Evolutionary conservation across 2,888 invertebrate species (phyloP), one percentile per base, ranked within the genome.

Genomic region (Pterostichus madidus): DNA sequence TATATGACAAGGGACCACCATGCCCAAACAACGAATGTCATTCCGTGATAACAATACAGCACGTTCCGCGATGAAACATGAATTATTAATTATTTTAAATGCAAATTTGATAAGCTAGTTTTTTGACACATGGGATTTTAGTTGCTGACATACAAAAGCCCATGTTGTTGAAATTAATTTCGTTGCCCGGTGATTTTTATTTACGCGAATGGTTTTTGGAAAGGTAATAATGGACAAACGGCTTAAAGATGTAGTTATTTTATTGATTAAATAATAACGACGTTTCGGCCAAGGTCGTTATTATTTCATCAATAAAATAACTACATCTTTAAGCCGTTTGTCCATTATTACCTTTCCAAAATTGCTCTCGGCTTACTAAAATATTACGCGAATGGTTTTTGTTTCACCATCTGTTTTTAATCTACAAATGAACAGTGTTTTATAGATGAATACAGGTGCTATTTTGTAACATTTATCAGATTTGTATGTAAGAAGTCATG

Each of bases 51-150:
- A 75, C 75, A 75, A 75, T 75, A 52, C 52, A 31, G 31, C 75
- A 52, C 75, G 75, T 32, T 75, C 52, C 49, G 24, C 15, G 32
- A 52, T 75, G 75, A 75, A 52, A 75, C 75, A 75, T 75, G 75
- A 75, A 75, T 75, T 75, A 75, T 75, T 75, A 49, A 75, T 75
- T 75, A 49, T 75, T 75, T 75, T 52, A 75, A 75, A 75, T 75
- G 75, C 11, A 52, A 52, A 52, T 52, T 52, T 75, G 75, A 75
- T 75, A 75, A 73, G 52, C 75, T 46, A 71, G 17, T 71, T 71
- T 71, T 71, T 64, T 13, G 13, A 64, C 35, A 64, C 13, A 32
- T 8, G 32, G 13, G 64, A 64, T 64, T 64, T 13, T 64, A 64
- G n/a, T 32, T 13, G 31, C 64, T 11, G 35, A 64, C 35, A 64